Percentiles rank a stretch among this genome's conserved stretches.
phyloP scores from a whole-genome alignment of 2,113 vertebrate genomes.

The Tychaedon coryphoeus region DNA sequence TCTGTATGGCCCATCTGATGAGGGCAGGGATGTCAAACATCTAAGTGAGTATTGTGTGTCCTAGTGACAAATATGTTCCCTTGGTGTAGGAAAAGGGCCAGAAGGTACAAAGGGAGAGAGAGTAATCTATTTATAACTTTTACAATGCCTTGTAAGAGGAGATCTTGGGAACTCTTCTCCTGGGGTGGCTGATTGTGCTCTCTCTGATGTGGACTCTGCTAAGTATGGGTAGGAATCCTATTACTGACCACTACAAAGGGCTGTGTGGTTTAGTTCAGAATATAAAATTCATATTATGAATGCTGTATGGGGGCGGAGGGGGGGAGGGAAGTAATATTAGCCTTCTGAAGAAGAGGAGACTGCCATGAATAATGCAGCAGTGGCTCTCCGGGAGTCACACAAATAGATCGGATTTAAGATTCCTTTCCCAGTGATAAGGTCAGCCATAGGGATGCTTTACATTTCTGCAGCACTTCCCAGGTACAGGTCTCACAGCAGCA shows the following conservation, averaged over 20 bases:
- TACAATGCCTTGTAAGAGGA: slow-evolving; percentile 76
- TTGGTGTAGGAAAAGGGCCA: slow-evolving; percentile 44
- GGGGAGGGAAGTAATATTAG: slow-evolving; percentile 67
- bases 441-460: slow-evolving; percentile 38
- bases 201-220: slow-evolving; percentile 62
- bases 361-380: slow-evolving; percentile 64
- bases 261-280: slow-evolving; percentile 65
- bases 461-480: slow-evolving; percentile 16
- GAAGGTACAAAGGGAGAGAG: slow-evolving; percentile 57
- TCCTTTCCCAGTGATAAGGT: slow-evolving; percentile 54
- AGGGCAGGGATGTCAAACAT: slow-evolving; percentile 64
- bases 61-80: slow-evolving; percentile 68
- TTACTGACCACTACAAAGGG: slow-evolving; percentile 70
- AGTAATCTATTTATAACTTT: slow-evolving; percentile 67
- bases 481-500: background rate
- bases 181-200: slow-evolving; percentile 66
- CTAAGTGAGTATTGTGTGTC: slow-evolving; percentile 64
- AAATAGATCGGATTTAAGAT: slow-evolving; percentile 63
- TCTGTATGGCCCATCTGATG: slow-evolving; percentile 48
- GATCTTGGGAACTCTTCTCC: slow-evolving; percentile 78
- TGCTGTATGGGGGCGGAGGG: slow-evolving; percentile 50
- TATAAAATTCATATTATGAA: slow-evolving; percentile 71
- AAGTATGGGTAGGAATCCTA: slow-evolving; percentile 61
- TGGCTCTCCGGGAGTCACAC: slow-evolving; percentile 61
- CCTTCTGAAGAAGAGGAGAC: slow-evolving; percentile 65